Evolutionary conservation across 2,888 invertebrate genomes (phyloP).

Genomic region (Metacarcinus magister): DNA sequence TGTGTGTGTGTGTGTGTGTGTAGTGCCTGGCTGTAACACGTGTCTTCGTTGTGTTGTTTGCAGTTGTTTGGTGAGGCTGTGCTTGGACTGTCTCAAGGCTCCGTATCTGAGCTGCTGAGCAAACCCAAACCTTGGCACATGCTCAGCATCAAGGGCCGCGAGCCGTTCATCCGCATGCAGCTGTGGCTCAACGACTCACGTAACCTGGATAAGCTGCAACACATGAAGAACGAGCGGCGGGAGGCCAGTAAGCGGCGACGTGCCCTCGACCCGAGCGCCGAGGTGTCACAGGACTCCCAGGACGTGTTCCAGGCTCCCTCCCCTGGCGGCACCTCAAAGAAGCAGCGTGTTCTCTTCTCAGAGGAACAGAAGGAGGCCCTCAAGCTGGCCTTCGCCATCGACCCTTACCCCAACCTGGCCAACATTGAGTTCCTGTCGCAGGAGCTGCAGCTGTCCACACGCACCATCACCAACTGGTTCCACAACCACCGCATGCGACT

Average conservation of each 20-base stretch:
- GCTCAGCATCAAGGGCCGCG: constrained; percentile 98
- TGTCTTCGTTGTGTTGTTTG: background rate
- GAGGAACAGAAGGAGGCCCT: constrained; percentile 99
- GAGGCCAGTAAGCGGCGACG: constrained; percentile 96
- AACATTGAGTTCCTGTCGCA: constrained; percentile 97
- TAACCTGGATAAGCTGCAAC: constrained; percentile 93
- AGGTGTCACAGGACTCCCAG: constrained; percentile 81
- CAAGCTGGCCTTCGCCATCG: constrained; percentile 95
- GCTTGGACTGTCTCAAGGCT: constrained; percentile 97
- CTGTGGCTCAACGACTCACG: constrained; percentile 98
- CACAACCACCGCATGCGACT: constrained; percentile 99
- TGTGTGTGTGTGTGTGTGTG: constrained; percentile 45
- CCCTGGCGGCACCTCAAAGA: constrained; percentile 90
- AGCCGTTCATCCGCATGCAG: constrained; percentile 98
- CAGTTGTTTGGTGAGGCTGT: constrained; percentile 98
- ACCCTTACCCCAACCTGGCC: constrained; percentile 98
- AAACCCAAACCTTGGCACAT: constrained; percentile 99
- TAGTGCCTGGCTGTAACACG: constrained; percentile 27
- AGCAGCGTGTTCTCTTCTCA: constrained; percentile 97
- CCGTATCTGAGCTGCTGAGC: constrained; percentile 97
- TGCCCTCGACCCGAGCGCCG: constrained; percentile 85
- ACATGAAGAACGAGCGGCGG: constrained; percentile 89
- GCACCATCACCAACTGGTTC: constrained; percentile 99
- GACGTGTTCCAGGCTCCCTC: constrained; percentile 82
- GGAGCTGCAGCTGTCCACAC: constrained; percentile 94